phyloP scores from a whole-genome alignment of 2,888 invertebrate genomes.

The Xestobium rufovillosum region DNA sequence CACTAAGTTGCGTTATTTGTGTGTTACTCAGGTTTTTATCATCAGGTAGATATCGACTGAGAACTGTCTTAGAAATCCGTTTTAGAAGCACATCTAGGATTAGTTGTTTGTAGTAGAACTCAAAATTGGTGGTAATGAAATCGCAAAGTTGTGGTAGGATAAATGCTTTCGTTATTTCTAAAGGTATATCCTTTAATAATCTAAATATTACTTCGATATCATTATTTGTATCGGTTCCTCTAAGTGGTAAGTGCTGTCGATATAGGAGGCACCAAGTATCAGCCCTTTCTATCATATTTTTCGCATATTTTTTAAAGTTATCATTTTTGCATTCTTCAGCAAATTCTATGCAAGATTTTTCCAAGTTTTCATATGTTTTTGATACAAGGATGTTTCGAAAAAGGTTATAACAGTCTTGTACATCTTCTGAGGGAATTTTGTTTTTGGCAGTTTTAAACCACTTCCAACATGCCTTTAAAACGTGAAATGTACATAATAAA shows the following conservation, averaged over 20 bases:
- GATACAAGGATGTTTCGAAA: conserved; percentile 2
- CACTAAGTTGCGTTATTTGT: conserved; percentile 14
- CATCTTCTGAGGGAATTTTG: neutral
- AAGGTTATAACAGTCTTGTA: conserved; percentile 3
- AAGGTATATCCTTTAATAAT: conserved; percentile 5
- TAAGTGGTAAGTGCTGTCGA: conserved; percentile 6
- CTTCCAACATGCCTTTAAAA: conserved; percentile 6
- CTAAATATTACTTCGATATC: conserved; percentile 6
- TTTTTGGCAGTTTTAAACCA: conserved; percentile 6
- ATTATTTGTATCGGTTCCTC: conserved; percentile 7
- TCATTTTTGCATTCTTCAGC: conserved; percentile 6
- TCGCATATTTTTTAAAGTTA: conserved; percentile 6
- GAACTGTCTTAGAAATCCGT: conserved; percentile 3
- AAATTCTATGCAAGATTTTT: conserved; percentile 1
- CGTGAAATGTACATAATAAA: too few species aligned
- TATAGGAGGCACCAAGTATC: conserved; percentile 7
- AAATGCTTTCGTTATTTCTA: conserved; percentile 7
- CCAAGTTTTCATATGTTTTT: conserved; percentile 6
- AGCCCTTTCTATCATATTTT: neutral
- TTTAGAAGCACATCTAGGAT: conserved; percentile 6
- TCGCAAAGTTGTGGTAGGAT: conserved; percentile 4
- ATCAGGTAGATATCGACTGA: conserved; percentile 15
- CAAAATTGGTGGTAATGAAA: conserved; percentile 4
- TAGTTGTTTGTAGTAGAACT: conserved; percentile 6
- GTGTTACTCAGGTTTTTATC: conserved; percentile 13